Percentiles rank a stretch among this genome's conserved stretches.
phyloP scores from a whole-genome alignment of 2,888 invertebrate genomes.

The Dorcus parallelipipedus region DNA sequence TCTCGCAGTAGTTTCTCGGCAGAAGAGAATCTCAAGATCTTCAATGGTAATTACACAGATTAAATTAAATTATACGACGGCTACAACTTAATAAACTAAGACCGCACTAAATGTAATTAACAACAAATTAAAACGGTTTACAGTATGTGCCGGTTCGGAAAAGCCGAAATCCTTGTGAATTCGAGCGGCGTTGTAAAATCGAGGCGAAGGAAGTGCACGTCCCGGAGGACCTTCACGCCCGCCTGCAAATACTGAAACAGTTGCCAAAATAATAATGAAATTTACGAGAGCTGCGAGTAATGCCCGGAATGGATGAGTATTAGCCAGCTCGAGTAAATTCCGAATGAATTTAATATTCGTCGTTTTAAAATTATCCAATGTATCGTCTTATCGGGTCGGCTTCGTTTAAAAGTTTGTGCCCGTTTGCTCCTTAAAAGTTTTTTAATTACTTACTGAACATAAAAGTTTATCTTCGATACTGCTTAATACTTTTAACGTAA shows the following conservation, averaged over 20 bases:
- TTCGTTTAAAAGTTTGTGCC: no score
- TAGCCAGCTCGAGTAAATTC: slow-evolving; percentile 25
- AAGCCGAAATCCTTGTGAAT: slow-evolving; percentile 14
- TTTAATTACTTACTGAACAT: no score
- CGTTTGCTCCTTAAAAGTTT: no score
- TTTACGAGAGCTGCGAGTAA: slow-evolving; percentile 23
- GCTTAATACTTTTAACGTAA: no score
- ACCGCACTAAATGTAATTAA: background rate
- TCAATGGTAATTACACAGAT: slow-evolving; percentile 15
- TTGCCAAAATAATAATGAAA: slow-evolving; percentile 33
- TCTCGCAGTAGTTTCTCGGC: background rate
- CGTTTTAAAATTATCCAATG: background rate
- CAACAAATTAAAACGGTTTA: background rate
- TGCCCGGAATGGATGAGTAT: slow-evolving; percentile 26
- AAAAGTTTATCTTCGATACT: no score
- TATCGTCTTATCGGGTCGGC: no score
- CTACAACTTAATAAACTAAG: background rate
- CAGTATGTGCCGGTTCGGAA: slow-evolving; percentile 1
- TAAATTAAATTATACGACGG: slow-evolving; percentile 1
- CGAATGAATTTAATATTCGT: slow-evolving; percentile 22
- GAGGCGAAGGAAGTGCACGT: slow-evolving; percentile 5
- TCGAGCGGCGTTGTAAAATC: slow-evolving; percentile 1
- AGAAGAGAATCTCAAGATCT: slow-evolving; percentile 5
- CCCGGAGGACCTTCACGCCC: slow-evolving; percentile 5
- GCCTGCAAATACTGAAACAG: slow-evolving; percentile 12